Evolutionary conservation across 2,888 invertebrate genomes (phyloP), one percentile per base, ranked within the genome.

Genomic region (Actias luna): DNA sequence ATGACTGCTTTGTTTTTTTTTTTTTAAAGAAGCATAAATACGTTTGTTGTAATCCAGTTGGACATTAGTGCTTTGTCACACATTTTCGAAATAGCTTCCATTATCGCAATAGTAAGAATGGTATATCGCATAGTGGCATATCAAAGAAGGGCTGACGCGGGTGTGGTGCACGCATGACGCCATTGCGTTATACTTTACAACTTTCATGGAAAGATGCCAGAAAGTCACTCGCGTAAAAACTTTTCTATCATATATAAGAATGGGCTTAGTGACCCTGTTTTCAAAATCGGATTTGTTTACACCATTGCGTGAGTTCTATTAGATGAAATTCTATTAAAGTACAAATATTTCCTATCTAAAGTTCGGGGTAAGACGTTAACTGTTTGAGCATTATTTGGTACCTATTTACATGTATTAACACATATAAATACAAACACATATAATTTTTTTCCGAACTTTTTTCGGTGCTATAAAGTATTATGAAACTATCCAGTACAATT

Each of bases 141-240:
- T 52, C 22, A 52, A 14, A 52, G 27, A 42, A 18, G 42, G 18
- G 18, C 4, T 18, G 42, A 42, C n/a, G 42, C 42, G 42, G 18
- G 1, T 18, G 42, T n/a, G 18, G 4, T 7, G 42, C 10, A 25
- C 50, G 22, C 50, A 52, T 52, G 50, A 14, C 25, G 50, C 25
- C 27, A 52, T 52, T 25, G 50, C 50, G 50, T 52, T 12, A 52
- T 14, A 52, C 12, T 52, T 52, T 52, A 52, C 50, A 52, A 52
- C 50, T 52, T 52, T 52, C 25, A 25, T 52, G 50, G 50, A 52
- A 52, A 25, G 50, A 14, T 52, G 50, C 50, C 50, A 52, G 50
- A 25, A 14, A 27, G n/a, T 42, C 50, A 25, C 8, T 8, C 50
- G 27, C 27, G 25, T 52, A 52, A 27, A 25, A 42, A 42, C 50